Evolutionary conservation across 2,797 vertebrate species (phyloP).

Genomic region (Masticophis lateralis): DNA sequence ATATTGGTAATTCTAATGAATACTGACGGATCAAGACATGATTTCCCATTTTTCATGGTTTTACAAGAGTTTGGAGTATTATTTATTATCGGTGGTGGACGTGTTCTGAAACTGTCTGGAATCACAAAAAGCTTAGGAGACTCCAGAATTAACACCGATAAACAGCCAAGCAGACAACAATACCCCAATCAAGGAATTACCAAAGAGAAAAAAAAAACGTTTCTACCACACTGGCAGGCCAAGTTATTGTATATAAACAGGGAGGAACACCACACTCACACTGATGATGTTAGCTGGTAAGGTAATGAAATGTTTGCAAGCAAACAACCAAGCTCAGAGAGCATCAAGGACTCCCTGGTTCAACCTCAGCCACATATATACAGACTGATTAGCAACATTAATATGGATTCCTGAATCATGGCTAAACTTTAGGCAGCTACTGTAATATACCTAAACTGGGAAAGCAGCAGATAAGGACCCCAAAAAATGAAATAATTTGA

Average conservation of each 20-base stretch:
- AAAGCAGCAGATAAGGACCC: background rate
- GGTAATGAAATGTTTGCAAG: too few relatives aligned
- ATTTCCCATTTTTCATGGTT: background rate
- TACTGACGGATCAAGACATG: background rate
- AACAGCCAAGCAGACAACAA: too few relatives aligned
- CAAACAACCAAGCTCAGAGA: too few relatives aligned
- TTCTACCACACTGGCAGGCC: too few relatives aligned
- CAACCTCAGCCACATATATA: background rate
- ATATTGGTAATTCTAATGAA: background rate
- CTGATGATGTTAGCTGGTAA: too few relatives aligned
- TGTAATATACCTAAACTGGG: background rate
- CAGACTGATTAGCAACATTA: background rate
- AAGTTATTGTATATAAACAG: too few relatives aligned
- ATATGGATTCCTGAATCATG: background rate
- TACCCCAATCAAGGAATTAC: background rate
- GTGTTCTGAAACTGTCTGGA: background rate
- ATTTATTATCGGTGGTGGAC: background rate
- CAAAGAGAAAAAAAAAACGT: background rate
- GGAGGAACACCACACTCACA: too few relatives aligned
- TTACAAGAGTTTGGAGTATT: background rate
- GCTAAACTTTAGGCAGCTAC: background rate
- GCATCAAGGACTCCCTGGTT: too few relatives aligned
- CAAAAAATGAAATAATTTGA: background rate
- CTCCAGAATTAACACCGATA: background rate
- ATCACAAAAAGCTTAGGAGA: background rate